Evolutionary conservation across 2,797 vertebrate species (phyloP).

Genomic region (Microhierax caerulescens): DNA sequence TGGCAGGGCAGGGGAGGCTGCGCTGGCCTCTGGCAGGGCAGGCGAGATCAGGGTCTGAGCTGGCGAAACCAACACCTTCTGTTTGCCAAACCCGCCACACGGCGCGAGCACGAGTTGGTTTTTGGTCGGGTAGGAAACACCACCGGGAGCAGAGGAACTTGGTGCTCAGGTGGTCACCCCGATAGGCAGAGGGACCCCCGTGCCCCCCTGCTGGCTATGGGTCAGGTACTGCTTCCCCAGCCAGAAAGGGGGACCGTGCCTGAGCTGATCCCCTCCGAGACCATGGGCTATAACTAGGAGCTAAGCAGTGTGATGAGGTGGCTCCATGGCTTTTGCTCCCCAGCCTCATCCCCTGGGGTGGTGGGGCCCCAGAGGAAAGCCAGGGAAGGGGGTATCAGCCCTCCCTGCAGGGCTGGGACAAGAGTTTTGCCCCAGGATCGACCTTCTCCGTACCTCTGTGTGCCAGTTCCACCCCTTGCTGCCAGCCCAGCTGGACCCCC

Average conservation of each 20-base stretch:
- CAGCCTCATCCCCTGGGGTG: not conserved
- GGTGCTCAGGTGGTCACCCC: accelerated
- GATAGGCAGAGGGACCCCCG: not conserved
- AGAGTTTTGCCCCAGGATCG: not conserved
- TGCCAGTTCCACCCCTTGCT: not conserved
- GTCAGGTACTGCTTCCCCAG: not conserved
- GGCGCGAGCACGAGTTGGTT: accelerated
- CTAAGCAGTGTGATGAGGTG: not conserved
- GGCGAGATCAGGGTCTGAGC: accelerated
- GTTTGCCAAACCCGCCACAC: accelerated
- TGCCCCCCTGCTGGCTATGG: not conserved
- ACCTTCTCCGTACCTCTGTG: not conserved
- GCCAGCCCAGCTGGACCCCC: not conserved
- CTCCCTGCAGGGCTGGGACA: not conserved
- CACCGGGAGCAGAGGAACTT: accelerated
- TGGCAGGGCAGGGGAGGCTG: not conserved
- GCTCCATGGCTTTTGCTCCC: not conserved
- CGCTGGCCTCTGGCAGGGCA: accelerated
- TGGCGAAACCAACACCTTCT: not conserved
- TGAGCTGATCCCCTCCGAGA: not conserved
- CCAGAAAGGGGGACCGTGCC: not conserved
- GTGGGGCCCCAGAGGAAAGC: not conserved
- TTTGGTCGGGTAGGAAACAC: accelerated
- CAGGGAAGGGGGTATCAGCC: not conserved
- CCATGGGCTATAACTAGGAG: not conserved